Percentiles rank a stretch among this genome's conserved stretches.
phyloP scores from a whole-genome alignment of 2,113 vertebrate species.

The Grammomys surdaster region DNA sequence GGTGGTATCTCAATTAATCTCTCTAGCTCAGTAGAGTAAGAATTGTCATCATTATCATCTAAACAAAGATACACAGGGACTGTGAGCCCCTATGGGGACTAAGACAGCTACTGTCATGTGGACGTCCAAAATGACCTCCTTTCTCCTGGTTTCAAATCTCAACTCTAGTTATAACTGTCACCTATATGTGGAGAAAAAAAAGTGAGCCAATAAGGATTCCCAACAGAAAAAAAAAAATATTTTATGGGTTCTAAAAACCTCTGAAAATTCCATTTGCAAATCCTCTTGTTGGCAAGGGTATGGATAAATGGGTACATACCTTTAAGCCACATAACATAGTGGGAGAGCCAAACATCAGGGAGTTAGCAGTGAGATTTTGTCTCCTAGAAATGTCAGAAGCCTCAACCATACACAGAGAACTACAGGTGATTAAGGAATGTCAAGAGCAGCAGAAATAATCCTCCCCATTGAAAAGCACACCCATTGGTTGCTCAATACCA shows the following conservation, averaged over 20 bases:
- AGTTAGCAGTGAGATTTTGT: not conserved
- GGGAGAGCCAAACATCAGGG: not conserved
- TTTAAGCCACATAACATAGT: not conserved
- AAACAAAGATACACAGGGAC: not conserved
- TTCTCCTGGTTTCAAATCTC: conserved; percentile 1
- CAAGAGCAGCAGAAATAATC: not conserved
- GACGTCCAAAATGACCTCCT: not conserved
- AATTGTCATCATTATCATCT: not conserved
- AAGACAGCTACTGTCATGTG: not conserved
- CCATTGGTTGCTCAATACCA: not conserved
- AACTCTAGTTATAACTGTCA: not conserved
- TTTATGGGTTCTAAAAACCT: not conserved
- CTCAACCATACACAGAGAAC: not conserved
- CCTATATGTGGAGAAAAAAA: not conserved
- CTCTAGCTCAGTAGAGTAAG: not conserved
- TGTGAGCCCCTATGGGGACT: not conserved
- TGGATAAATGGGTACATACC: not conserved
- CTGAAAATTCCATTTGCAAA: not conserved
- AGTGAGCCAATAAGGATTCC: conserved; percentile 22
- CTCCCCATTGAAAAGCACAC: not conserved
- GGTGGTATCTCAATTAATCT: conserved; percentile 19
- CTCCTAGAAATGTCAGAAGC: not conserved
- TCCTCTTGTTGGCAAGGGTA: not conserved
- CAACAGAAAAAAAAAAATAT: not conserved
- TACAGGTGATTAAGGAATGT: not conserved